These are phyloP conservation scores for Drosophila falleni DNA, from an alignment of 2,888 invertebrate genomes.

Conservation along the genomic window DNA sequence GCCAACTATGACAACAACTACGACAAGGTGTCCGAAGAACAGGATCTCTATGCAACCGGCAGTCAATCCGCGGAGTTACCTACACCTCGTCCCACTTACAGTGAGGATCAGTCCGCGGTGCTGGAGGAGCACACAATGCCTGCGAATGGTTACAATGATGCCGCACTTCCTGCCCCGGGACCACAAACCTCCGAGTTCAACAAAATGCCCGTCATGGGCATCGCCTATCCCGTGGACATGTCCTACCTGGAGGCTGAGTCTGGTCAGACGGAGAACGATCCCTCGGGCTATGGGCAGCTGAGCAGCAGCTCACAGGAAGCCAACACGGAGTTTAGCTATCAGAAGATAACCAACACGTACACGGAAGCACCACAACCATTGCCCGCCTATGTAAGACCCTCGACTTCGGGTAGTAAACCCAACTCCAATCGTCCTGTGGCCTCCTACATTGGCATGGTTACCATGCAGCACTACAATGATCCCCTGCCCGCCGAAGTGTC, in stretches of 20 bases:
- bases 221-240: slow-evolving; percentile 83
- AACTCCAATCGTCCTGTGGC: slow-evolving; percentile 62
- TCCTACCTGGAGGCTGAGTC: slow-evolving; percentile 77
- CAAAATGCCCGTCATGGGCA: slow-evolving; percentile 84
- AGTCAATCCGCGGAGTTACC: slow-evolving; percentile 48
- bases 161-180: slow-evolving; percentile 34
- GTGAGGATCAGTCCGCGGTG: slow-evolving; percentile 63
- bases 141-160: slow-evolving; percentile 74
- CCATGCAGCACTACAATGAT: slow-evolving; percentile 76
- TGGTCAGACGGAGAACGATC: slow-evolving; percentile 52
- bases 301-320: slow-evolving; percentile 52
- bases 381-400: slow-evolving; percentile 63
- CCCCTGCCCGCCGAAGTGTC: slow-evolving; percentile 78
- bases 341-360: slow-evolving; percentile 60
- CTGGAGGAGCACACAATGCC: slow-evolving; percentile 83
- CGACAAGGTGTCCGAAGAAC: slow-evolving; percentile 56
- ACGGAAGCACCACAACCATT: slow-evolving; percentile 56
- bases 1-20: slow-evolving; percentile 59
- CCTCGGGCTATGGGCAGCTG: slow-evolving; percentile 50
- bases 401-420: slow-evolving; percentile 39
- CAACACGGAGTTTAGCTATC: slow-evolving; percentile 54
- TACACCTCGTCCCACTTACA: slow-evolving; percentile 51
- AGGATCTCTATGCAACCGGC: slow-evolving; percentile 37
- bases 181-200: slow-evolving; percentile 83
- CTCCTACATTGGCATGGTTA: slow-evolving; percentile 78